Conservation (phyloP, 2,113 vertebrate genomes). For the Ia io region DNA sequence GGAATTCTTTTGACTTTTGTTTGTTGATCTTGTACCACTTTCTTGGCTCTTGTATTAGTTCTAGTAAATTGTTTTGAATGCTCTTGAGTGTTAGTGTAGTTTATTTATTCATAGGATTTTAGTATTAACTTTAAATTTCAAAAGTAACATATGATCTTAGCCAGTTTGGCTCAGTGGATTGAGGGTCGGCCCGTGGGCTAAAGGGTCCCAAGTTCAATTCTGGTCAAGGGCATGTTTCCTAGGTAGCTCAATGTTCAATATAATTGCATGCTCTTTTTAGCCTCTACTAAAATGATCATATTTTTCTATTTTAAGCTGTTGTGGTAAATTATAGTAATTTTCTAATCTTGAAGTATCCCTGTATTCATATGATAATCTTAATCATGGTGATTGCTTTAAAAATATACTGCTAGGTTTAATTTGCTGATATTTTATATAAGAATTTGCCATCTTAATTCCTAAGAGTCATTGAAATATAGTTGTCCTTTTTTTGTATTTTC, state of each 20-base stretch:
- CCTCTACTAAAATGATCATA: not conserved
- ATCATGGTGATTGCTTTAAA: not conserved
- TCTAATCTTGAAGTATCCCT: not conserved
- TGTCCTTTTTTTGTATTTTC: not conserved
- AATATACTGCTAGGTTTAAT: not conserved
- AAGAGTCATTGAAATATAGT: not conserved
- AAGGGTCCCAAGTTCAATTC: too few relatives aligned
- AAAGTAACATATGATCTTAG: not conserved
- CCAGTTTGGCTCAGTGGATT: too few relatives aligned
- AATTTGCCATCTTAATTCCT: not conserved
- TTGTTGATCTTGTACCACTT: not conserved
- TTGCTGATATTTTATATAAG: constrained; percentile 25
- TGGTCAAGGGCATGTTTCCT: not conserved
- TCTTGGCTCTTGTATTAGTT: constrained; percentile 19
- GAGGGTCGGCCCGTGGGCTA: too few relatives aligned
- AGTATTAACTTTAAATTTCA: constrained; percentile 31
- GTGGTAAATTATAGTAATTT: not conserved
- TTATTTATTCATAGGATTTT: not conserved
- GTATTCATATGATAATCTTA: not conserved
- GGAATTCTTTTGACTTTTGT: not conserved
- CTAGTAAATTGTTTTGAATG: not conserved
- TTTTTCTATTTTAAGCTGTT: constrained; percentile 17
- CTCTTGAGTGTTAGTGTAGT: not conserved
- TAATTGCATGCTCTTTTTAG: not conserved
- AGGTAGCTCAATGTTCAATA: not conserved